Evolutionary conservation across 2,113 vertebrate genomes (phyloP), one percentile per base, ranked within the genome.

Genomic region (Gnathonemus echidnorhynchus): DNA sequence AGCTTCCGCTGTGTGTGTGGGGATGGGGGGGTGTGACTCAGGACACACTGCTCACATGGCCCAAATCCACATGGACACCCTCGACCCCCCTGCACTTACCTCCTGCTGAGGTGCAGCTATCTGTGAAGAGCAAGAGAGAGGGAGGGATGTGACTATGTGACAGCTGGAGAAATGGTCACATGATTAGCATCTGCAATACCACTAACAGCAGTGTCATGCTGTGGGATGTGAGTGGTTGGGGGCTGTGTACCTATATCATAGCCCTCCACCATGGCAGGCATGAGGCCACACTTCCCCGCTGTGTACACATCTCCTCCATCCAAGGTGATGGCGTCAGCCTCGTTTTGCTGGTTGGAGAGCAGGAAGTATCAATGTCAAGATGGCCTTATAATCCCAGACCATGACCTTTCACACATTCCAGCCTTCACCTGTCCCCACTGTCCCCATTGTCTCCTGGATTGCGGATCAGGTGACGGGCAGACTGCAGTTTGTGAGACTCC

Each of bases 221-320:
- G 13, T 15, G 27, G 1, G 5, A 17, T 45, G 77, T 3, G 83
- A 48, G 9, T 48, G 45, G 19, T 27, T 27, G 19, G 5, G 27
- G 52, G 66, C 1, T 90, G 35, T 88, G 86, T 91, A 96, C 96
- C 9, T 94, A 58, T 2, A 0, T 95, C 89, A 1, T 97, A 97
- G 91, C 95, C 95, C 91, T 98, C 98, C 93, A 93, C 95, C 96
- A 97, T 94, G 90, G 92, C 96, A 49, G 97, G 96, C 92, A 97
- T 93, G 90, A 98, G 93, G 56, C 96, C 95, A 80, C 97, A 99
- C 85, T 95, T 93, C 0, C 97, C 97, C 5, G 97, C 98, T 4
- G 95, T 95, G 91, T 96, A 98, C 91, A 98, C 92, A 66, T 97
- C 93, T 17, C 98, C 97, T 93, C 97, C 98, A 2, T 99, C 98